These are phyloP conservation scores for Eretmochelys imbricata DNA, from an alignment of 2,113 vertebrate species.

Conservation along the genomic window DNA sequence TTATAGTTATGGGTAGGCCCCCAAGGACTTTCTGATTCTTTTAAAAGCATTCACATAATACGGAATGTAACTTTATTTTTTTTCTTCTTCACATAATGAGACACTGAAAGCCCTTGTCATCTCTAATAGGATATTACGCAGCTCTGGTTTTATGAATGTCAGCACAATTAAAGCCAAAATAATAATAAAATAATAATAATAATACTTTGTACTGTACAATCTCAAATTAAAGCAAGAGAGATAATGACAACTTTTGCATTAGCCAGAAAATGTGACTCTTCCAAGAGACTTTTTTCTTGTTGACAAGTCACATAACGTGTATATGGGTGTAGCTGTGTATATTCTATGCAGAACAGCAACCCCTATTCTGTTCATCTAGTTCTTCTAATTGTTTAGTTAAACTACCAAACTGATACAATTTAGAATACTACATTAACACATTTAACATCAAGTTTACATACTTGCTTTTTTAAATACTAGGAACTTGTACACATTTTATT, in stretches of 20 bases:
- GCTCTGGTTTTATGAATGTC: conserved; percentile 79
- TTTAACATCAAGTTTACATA: conserved; percentile 83
- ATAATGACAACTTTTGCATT: conserved; percentile 77
- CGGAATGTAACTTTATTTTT: conserved; percentile 81
- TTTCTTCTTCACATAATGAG: conserved; percentile 73
- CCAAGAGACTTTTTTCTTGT: conserved; percentile 60
- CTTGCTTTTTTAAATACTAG: conserved; percentile 84
- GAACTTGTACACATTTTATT: conserved; percentile 84
- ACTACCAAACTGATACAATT: conserved; percentile 82
- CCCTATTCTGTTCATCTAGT: conserved; percentile 78
- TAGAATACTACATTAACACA: conserved; percentile 83
- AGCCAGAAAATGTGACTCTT: conserved; percentile 80
- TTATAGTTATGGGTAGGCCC: conserved; percentile 61
- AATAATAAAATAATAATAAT: conserved; percentile 72
- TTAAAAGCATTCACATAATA: conserved; percentile 79
- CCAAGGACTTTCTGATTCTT: conserved; percentile 57
- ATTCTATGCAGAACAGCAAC: conserved; percentile 73
- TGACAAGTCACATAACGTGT: conserved; percentile 71
- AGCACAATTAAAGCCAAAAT: conserved; percentile 85
- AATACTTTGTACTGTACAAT: conserved; percentile 79
- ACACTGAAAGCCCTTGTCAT: conserved; percentile 79
- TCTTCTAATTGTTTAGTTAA: conserved; percentile 81
- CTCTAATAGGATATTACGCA: conserved; percentile 79
- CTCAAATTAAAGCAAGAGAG: conserved; percentile 80
- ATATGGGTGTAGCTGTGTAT: conserved; percentile 59